A percentile compares a stretch with the other conserved stretches of the same genome.
These are phyloP conservation scores for Anguilla rostrata DNA, from an alignment of 2,113 vertebrate species.

Conservation along the genomic window DNA sequence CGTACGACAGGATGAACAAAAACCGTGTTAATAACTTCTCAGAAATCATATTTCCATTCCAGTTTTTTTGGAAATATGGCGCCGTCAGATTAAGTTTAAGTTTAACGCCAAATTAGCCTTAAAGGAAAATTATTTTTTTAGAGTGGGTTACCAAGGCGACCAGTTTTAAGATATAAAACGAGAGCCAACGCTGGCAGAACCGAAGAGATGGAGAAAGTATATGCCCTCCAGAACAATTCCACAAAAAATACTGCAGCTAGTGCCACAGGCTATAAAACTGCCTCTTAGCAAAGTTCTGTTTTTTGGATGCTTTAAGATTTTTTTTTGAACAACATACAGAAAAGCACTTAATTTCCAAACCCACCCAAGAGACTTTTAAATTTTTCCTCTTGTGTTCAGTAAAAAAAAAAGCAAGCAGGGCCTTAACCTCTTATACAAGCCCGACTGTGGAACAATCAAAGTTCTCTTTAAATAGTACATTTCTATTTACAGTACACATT, in stretches of 20 bases:
- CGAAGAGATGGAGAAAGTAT: not conserved
- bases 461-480: not conserved
- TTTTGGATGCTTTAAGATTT: not conserved
- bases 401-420: slow-evolving; percentile 46
- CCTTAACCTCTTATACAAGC: slow-evolving; percentile 26
- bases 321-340: slow-evolving; percentile 44
- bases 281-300: not conserved
- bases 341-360: slow-evolving; percentile 47
- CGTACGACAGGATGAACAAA: not conserved
- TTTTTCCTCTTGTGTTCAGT: slow-evolving; percentile 40
- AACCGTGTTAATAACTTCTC: not conserved
- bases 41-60: not conserved
- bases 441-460: not conserved
- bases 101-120: not conserved
- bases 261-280: slow-evolving; percentile 11
- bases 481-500: not conserved
- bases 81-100: not conserved
- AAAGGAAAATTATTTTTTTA: not conserved
- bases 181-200: not conserved
- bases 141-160: not conserved
- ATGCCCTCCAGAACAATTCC: not conserved
- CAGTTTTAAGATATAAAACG: not conserved
- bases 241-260: not conserved
- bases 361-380: slow-evolving; percentile 43
- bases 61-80: not conserved